Evolutionary conservation across 2,888 invertebrate species (phyloP).

Genomic region (Apotomis capreana): DNA sequence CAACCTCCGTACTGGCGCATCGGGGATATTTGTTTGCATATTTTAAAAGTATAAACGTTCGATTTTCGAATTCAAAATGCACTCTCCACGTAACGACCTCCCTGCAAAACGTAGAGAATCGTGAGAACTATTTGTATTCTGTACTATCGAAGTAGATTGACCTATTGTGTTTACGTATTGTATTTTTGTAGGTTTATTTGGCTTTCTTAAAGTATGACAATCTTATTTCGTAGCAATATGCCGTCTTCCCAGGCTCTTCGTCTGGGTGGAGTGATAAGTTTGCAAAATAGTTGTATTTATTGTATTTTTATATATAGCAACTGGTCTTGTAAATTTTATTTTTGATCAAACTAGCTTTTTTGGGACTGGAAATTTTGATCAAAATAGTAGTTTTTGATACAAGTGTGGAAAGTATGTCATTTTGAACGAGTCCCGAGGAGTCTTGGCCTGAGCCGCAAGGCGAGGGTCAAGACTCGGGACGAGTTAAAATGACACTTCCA

Average conservation of each 20-base stretch:
- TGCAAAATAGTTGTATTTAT: too few relatives aligned
- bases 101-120: constrained; percentile 9
- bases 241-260: neutral
- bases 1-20: constrained; percentile 10
- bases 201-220: neutral
- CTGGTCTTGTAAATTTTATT: too few relatives aligned
- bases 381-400: too few relatives aligned
- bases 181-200: neutral
- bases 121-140: constrained; percentile 6
- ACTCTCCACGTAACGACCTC: constrained; percentile 17
- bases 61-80: constrained; percentile 37
- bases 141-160: constrained; percentile 5
- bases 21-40: constrained; percentile 38
- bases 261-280: too few relatives aligned
- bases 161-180: constrained; percentile 1
- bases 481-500: too few relatives aligned
- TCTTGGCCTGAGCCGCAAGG: too few relatives aligned
- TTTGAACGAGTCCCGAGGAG: too few relatives aligned
- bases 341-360: too few relatives aligned
- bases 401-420: too few relatives aligned
- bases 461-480: too few relatives aligned
- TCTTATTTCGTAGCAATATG: neutral
- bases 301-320: too few relatives aligned
- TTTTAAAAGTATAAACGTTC: constrained; percentile 36
- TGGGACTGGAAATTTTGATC: too few relatives aligned